Evolutionary conservation across 2,888 invertebrate species (phyloP).

Genomic region (Agrochola macilenta): DNA sequence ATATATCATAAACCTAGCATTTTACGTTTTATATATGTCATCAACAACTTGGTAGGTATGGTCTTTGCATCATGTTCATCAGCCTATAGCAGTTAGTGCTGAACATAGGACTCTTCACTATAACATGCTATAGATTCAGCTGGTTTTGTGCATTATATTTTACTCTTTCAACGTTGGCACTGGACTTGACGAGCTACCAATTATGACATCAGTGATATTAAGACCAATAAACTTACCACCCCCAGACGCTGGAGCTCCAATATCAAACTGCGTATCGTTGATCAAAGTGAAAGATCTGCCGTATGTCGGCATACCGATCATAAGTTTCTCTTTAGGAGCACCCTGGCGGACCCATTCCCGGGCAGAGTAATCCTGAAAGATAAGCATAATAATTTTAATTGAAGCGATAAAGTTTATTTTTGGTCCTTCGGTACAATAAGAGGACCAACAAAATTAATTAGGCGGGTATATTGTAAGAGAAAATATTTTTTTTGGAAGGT

Average conservation of each 20-base stretch:
- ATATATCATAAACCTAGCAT: no score
- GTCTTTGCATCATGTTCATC: no score
- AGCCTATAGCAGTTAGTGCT: neutral
- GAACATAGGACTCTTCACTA: no score
- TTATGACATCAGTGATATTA: no score
- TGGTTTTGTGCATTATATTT: no score
- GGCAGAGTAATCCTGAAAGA: conserved; percentile 95
- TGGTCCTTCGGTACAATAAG: neutral
- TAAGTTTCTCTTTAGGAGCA: conserved; percentile 97
- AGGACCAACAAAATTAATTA: conserved; percentile 30
- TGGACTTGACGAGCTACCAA: no score
- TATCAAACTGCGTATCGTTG: conserved; percentile 96
- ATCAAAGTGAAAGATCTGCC: conserved; percentile 97
- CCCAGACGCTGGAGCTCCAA: conserved; percentile 97
- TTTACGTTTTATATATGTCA: no score
- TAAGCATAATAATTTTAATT: conserved; percentile 48
- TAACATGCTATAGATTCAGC: no score
- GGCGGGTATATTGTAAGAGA: neutral
- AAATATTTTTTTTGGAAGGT: conserved; percentile 6
- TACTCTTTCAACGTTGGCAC: no score
- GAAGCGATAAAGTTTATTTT: conserved; percentile 3
- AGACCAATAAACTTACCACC: conserved; percentile 91
- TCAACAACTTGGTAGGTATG: no score
- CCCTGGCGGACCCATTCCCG: conserved; percentile 98
- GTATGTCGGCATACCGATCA: conserved; percentile 98